Evolutionary conservation across 1,140 invertebrate species (phyloP), one percentile per base, ranked within the genome.

Genomic region (Nixonia krombeini): DNA sequence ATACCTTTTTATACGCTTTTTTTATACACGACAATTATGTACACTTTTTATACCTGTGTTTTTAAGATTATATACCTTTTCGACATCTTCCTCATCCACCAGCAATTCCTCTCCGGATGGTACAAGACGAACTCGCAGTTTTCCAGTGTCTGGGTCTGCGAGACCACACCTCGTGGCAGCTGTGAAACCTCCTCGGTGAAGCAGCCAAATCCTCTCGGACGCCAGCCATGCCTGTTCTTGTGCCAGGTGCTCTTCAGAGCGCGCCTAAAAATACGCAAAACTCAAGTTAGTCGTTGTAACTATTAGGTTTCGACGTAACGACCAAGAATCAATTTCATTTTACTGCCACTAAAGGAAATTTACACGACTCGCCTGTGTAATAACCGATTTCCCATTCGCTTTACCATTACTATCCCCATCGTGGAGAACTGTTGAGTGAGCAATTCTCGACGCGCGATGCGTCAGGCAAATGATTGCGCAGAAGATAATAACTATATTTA

Each of bases 11-110:
- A n/a, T n/a, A n/a, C n/a, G n/a, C n/a, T n/a, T n/a, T n/a, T n/a
- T n/a, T n/a, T n/a, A n/a, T n/a, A n/a, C n/a, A n/a, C n/a, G n/a
- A n/a, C n/a, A n/a, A n/a, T n/a, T n/a, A n/a, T n/a, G n/a, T n/a
- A n/a, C n/a, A n/a, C n/a, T n/a, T n/a, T n/a, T n/a, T n/a, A n/a
- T n/a, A n/a, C n/a, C n/a, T n/a, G n/a, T n/a, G n/a, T n/a, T n/a
- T n/a, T n/a, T n/a, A n/a, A n/a, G n/a, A n/a, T n/a, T n/a, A n/a
- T n/a, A n/a, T 74, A 91, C 90, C 87, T 95, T 96, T 81, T 96
- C 95, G 40, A 97, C 87, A 73, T 97, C 95, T 82, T 97, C 95
- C 82, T 97, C 95, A 81, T 97, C 95, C 4, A 97, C 94, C 28
- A 90, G 89, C 15, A 96, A 81, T 10, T 92, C 84, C 72, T 96